phyloP scores from a whole-genome alignment of 2,113 vertebrate genomes.

The Microcebus murinus region DNA sequence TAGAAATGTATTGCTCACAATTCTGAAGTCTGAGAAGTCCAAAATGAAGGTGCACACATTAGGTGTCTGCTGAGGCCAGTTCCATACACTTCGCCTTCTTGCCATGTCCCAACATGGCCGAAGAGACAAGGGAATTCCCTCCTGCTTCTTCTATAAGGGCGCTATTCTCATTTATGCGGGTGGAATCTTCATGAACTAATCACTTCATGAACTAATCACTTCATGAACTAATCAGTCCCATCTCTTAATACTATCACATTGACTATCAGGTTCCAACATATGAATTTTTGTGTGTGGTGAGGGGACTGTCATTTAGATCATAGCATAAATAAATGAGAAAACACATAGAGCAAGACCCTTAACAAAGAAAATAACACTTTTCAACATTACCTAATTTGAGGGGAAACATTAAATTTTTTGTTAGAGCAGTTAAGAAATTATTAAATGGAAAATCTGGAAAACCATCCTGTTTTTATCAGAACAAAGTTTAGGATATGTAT shows the following conservation, averaged over 20 bases:
- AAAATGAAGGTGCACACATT: not conserved
- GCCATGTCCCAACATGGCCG: not conserved
- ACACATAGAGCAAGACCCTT: not conserved
- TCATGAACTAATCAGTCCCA: not conserved
- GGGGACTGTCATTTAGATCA: accelerated
- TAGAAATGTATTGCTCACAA: not conserved
- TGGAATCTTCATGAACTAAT: not conserved
- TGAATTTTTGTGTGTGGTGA: not conserved
- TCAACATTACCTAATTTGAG: not conserved
- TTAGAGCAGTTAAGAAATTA: not conserved
- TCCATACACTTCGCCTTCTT: not conserved
- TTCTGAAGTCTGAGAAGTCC: not conserved
- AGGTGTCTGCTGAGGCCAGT: not conserved
- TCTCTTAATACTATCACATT: not conserved
- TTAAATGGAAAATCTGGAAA: not conserved
- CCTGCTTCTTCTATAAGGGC: not conserved
- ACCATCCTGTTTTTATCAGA: not conserved
- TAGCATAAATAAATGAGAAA: not conserved
- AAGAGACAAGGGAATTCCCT: not conserved
- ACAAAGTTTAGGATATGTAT: not conserved
- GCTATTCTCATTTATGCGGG: not conserved
- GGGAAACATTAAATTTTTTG: not conserved
- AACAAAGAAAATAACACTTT: not conserved
- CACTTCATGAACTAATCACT: not conserved
- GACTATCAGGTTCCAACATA: not conserved